Base-by-base conservation (phyloP, 2,888 invertebrate species). In the Cacoxenus indagator region DNA sequence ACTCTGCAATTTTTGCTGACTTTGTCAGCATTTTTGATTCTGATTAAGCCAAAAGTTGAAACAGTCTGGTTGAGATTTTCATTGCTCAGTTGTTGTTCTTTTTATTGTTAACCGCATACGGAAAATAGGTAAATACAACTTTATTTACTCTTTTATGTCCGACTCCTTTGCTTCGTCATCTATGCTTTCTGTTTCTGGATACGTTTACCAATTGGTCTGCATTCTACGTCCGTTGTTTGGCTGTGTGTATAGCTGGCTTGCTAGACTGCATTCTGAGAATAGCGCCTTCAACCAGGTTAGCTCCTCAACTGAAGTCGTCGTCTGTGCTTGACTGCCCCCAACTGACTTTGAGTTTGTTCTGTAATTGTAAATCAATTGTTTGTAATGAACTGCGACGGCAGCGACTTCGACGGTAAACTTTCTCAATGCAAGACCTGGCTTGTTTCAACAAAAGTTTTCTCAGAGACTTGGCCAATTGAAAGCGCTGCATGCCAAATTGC, bases 381-480 rank as follows among this genome's bases (percentile, higher is more conserved):
- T 80, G 80, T 81, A 81, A 83, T 80, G 83, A 80, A 80, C 83
- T 80, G 80, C 61, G 61, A 45, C 43, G 55, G 55, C 55, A n/a
- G 27, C 37, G 14, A 37, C 37, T 37, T 37, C 37, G 14, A 57
- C 29, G 27, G 29, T 29, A 57, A 57, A 57, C n/a, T 57, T 57
- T 57, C 17, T 57, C 26, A 57, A 57, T 57, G 37, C 37, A 37
- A 37, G 14, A 14, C 8, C 37, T 11, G 14, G 31, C 31, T 31
- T 31, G 9, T 31, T 31, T 31, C 31, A 55, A 55, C 55, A 55
- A 27, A n/a, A n/a, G n/a, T n/a, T n/a, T n/a, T n/a, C n/a, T n/a
- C n/a, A n/a, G n/a, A n/a, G 57, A 57, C 57, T 57, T 29, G 26
- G n/a, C 17, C 57, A 57, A 57, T 37, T 37, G 37, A 37, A 37